Base-by-base conservation (phyloP, 2,888 invertebrate species). In the Hyalella azteca region DNA sequence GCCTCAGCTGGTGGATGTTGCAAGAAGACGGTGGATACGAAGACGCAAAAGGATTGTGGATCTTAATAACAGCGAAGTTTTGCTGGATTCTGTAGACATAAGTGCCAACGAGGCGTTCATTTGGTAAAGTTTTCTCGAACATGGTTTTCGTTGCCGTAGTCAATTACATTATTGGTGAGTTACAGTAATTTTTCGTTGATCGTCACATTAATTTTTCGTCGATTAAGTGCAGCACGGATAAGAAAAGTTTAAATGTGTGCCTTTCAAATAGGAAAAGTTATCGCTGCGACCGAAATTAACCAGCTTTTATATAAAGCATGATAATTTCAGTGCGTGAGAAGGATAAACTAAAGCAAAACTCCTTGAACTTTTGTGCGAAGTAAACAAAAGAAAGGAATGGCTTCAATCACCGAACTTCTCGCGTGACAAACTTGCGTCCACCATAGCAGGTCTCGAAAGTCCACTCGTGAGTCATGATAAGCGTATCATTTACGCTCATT, bases 351-450 rank as follows among this genome's bases (percentile, higher is more conserved):
- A 59, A 60, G 36, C 66, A 66, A 22, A 36, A 66, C 54, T 36
- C 39, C 9, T 11, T 36, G 19, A 39, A 66, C 66, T 66, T 66
- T 66, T 66, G 66, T 66, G 32, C 36, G 15, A 0, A 36, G 66
- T 66, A n/a, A n/a, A n/a, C 66, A 66, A 66, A 66, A 66, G 66
- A 36, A 36, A 9, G 66, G 66, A 66, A 66, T 36, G 7, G 15
- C 45, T 15, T 11, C n/a, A n/a, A n/a, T n/a, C n/a, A n/a, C n/a
- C n/a, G n/a, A n/a, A n/a, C n/a, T n/a, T n/a, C n/a, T n/a, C n/a
- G n/a, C n/a, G n/a, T n/a, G n/a, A n/a, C n/a, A n/a, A n/a, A n/a
- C n/a, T n/a, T n/a, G n/a, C n/a, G n/a, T n/a, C n/a, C n/a, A n/a
- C n/a, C n/a, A n/a, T n/a, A n/a, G n/a, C n/a, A n/a, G n/a, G n/a